These are phyloP conservation scores for Oxygymnocypris stewartii DNA, from an alignment of 2,113 vertebrate species.

Conservation along the genomic window DNA sequence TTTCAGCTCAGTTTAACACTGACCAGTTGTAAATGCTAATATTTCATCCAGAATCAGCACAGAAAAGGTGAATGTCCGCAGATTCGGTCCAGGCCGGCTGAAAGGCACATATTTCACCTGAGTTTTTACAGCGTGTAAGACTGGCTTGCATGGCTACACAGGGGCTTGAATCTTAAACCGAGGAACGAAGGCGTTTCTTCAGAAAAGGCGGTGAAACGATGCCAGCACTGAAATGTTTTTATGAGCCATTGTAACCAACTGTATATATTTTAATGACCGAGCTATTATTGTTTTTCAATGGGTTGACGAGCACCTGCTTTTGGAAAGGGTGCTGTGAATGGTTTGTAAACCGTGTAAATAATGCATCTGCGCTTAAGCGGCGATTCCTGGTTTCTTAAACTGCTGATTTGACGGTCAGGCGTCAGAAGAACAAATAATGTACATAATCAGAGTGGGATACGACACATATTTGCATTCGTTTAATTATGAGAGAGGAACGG, in stretches of 20 bases:
- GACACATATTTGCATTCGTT: constrained; percentile 56
- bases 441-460: constrained; percentile 66
- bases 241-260: constrained; percentile 64
- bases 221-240: constrained; percentile 64
- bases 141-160: constrained; percentile 69
- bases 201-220: constrained; percentile 42
- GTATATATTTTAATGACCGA: constrained; percentile 62
- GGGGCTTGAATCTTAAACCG: constrained; percentile 71
- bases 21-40: neutral
- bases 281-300: constrained; percentile 63
- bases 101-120: constrained; percentile 24
- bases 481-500: constrained; percentile 58
- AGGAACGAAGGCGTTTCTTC: constrained; percentile 51
- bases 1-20: neutral
- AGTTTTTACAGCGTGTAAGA: constrained; percentile 48
- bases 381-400: constrained; percentile 49
- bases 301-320: constrained; percentile 56
- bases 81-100: neutral
- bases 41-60: neutral
- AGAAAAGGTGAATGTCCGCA: neutral
- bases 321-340: constrained; percentile 68
- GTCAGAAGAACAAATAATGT: constrained; percentile 67
- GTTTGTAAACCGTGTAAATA: constrained; percentile 75
- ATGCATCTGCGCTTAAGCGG: constrained; percentile 46
- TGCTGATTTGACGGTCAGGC: constrained; percentile 57